Conservation (phyloP, 2,113 vertebrate species). For the Agapornis roseicollis region DNA sequence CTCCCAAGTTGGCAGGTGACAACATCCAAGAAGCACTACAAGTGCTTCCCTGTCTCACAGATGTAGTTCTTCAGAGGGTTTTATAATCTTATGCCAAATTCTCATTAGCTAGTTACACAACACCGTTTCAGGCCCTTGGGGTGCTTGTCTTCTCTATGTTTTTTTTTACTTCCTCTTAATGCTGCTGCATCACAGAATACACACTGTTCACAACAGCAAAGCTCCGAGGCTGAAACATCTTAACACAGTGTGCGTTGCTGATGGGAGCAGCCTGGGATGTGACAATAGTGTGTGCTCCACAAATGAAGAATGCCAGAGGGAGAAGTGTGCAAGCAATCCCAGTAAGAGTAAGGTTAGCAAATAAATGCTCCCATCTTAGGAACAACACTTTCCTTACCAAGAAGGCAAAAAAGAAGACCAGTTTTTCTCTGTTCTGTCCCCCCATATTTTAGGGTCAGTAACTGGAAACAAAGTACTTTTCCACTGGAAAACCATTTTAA, state of each 20-base stretch:
- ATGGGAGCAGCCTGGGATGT: background rate
- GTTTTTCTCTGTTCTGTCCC: background rate
- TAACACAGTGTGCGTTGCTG: rapidly evolving
- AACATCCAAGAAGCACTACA: background rate
- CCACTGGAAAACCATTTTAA: background rate
- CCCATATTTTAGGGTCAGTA: background rate
- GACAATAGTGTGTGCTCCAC: rapidly evolving
- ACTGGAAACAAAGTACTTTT: background rate
- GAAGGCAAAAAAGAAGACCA: background rate
- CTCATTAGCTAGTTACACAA: background rate
- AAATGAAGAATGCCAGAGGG: background rate
- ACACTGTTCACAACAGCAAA: too few species aligned
- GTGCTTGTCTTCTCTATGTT: background rate
- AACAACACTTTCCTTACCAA: background rate
- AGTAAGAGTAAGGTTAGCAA: background rate
- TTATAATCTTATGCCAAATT: background rate
- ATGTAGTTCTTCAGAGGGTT: background rate
- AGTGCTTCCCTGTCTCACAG: background rate
- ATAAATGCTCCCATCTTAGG: background rate
- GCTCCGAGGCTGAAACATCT: rapidly evolving
- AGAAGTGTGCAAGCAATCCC: rapidly evolving
- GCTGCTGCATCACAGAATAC: background rate
- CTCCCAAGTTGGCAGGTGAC: background rate
- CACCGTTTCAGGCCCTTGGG: background rate
- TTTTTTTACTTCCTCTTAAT: background rate